Base-by-base conservation (phyloP, 1,140 invertebrate species). In the Cyphomyrmex costatus region DNA sequence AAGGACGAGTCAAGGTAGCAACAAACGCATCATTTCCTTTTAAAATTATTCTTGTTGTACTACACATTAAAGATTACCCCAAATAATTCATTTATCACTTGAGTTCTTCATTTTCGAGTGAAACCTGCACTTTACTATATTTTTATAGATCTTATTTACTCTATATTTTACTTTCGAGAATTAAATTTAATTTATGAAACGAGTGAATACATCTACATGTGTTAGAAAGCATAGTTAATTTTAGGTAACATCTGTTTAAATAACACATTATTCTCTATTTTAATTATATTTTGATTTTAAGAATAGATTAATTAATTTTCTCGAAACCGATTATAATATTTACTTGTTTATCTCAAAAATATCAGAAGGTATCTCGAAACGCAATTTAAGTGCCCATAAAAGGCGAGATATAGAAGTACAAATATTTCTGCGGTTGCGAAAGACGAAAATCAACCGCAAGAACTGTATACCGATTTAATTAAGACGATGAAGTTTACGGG, bases 401-500 rank as follows among this genome's bases (percentile, higher is more conserved):
- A 49, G 46, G 46, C 1, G 6, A 53, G 19, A 71, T 73, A 68
- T 86, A 60, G 85, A 71, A 65, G 56, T 16, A n/a, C 27, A 56
- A n/a, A 19, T 14, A 66, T 66, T 42, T 49, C 14, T 46, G 27
- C 19, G 21, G 27, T 21, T 19, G 51, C 61, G 53, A 68, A 53
- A 70, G 46, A 3, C 14, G 14, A 8, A 49, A 14, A 33, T 33
- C 58, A 33, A 84, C 65, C 74, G 68, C 73, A 53, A 71, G 10
- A 79, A 51, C 21, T 58, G n/a, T n/a, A 21, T 53, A 24, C 68
- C 61, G 73, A 80, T 88, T 89, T 88, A 88, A 88, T 88, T 83
- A 63, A 73, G 84, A 63, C 74, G 83, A 89, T 89, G 83, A 71
- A 86, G 60, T 24, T 86, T 82, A 88, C 70, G 84, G 79, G 46